These are phyloP conservation scores for Pomatostomus ruficeps DNA, from an alignment of 2,113 vertebrate species.

Conservation along the genomic window DNA sequence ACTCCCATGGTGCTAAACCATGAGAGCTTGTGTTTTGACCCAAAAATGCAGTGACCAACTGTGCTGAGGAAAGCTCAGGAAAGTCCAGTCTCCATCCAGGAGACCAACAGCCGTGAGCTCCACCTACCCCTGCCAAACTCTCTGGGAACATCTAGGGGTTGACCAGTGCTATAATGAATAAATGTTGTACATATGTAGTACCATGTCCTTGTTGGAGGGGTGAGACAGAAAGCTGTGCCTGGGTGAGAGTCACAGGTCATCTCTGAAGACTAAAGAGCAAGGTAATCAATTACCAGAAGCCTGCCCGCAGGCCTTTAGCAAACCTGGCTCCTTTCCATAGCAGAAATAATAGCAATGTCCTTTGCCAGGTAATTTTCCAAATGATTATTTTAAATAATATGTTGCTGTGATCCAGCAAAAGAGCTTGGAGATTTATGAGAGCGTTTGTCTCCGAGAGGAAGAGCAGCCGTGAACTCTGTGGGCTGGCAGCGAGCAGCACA, in stretches of 20 bases:
- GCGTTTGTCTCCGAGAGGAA: neutral
- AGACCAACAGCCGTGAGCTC: accelerated
- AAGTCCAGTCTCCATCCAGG: neutral
- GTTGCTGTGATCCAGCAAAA: neutral
- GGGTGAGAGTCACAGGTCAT: neutral
- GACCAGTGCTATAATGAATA: neutral
- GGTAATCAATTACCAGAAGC: conserved; percentile 7
- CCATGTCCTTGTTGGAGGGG: neutral
- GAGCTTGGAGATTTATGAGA: neutral
- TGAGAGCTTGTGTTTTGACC: neutral
- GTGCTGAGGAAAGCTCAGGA: neutral
- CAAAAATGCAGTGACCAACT: neutral
- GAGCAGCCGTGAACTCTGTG: neutral
- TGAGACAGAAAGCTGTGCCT: neutral
- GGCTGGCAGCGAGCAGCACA: neutral
- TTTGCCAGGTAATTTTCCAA: conserved; percentile 44
- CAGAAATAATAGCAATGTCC: conserved; percentile 20
- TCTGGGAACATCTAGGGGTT: neutral
- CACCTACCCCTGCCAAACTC: neutral
- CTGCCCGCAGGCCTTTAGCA: neutral
- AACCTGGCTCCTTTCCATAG: neutral
- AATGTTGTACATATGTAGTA: neutral
- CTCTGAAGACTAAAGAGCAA: neutral
- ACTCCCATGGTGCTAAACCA: accelerated
- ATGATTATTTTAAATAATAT: conserved; percentile 34